phyloP scores from a whole-genome alignment of 2,113 vertebrate genomes.

The Pomatostomus ruficeps region DNA sequence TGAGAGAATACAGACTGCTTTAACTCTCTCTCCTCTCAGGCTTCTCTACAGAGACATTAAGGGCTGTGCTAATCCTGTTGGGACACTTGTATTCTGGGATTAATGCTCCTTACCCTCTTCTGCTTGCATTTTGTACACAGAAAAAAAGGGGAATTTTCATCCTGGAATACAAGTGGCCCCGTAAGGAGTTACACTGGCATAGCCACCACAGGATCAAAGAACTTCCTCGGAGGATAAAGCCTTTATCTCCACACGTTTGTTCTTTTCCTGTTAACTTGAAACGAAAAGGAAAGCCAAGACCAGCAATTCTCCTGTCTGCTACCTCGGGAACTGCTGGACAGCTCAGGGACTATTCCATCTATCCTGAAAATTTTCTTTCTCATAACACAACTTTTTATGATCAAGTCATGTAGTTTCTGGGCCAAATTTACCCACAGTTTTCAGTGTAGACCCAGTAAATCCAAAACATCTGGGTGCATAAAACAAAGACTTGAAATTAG shows the following conservation, averaged over 20 bases:
- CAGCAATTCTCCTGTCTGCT: neutral
- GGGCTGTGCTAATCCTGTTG: neutral
- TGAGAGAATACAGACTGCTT: neutral
- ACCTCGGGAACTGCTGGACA: neutral
- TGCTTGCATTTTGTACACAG: neutral
- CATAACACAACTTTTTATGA: neutral
- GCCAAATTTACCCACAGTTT: neutral
- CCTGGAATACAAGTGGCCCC: neutral
- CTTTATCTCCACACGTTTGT: constrained; percentile 14
- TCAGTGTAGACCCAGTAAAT: neutral
- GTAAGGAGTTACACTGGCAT: neutral
- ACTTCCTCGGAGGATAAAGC: neutral
- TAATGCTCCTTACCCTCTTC: neutral
- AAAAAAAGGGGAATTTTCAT: neutral
- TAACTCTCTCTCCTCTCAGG: neutral
- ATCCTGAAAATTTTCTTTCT: neutral
- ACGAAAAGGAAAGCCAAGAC: neutral
- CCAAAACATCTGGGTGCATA: neutral
- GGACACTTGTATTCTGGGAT: neutral
- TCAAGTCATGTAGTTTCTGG: neutral
- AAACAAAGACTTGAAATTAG: neutral
- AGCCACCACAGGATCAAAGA: neutral
- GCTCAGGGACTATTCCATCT: neutral
- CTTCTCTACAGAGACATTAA: neutral
- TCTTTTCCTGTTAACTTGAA: constrained; percentile 2